Conservation (phyloP, 2,113 vertebrate genomes). For the Cottus gobio region DNA sequence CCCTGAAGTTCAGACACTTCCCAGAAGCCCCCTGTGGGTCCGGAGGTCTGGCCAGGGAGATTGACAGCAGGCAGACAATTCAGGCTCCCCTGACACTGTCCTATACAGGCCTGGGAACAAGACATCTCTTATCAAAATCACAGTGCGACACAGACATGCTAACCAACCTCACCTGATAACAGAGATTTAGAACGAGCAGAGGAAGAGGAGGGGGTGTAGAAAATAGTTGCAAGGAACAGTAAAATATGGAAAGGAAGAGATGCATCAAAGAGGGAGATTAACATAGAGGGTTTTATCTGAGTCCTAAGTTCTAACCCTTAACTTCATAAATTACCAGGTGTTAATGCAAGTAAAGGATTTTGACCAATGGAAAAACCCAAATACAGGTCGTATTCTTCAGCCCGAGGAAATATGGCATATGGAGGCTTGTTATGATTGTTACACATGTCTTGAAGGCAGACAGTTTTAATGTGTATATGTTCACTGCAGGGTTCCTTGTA, state of each 20-base stretch:
- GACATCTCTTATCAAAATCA: slow-evolving; percentile 70
- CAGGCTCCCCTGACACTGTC: slow-evolving; percentile 24
- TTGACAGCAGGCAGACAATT: slow-evolving; percentile 49
- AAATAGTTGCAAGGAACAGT: slow-evolving; percentile 18
- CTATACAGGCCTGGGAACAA: slow-evolving; percentile 35
- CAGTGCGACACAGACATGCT: slow-evolving; percentile 59
- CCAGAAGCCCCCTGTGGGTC: slow-evolving; percentile 41
- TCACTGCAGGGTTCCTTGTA: slow-evolving; percentile 42
- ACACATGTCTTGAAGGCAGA: slow-evolving; percentile 40
- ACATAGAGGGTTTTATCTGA: slow-evolving; percentile 43
- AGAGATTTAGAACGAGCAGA: slow-evolving; percentile 21
- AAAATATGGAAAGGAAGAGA: slow-evolving; percentile 58
- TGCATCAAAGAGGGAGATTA: slow-evolving; percentile 54
- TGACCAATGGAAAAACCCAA: not conserved
- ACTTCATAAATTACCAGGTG: slow-evolving; percentile 32
- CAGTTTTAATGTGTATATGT: slow-evolving; percentile 50
- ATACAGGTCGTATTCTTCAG: not conserved
- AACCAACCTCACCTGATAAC: slow-evolving; percentile 71
- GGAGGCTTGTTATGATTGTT: slow-evolving; percentile 44
- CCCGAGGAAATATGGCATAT: not conserved
- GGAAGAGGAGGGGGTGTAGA: slow-evolving; percentile 26
- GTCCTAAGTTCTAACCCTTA: slow-evolving; percentile 12
- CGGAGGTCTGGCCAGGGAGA: slow-evolving; percentile 36
- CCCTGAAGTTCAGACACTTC: slow-evolving; percentile 38
- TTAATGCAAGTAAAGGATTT: slow-evolving; percentile 11